Conservation (phyloP, 2,797 vertebrate genomes). For the Sus cebifrons region DNA sequence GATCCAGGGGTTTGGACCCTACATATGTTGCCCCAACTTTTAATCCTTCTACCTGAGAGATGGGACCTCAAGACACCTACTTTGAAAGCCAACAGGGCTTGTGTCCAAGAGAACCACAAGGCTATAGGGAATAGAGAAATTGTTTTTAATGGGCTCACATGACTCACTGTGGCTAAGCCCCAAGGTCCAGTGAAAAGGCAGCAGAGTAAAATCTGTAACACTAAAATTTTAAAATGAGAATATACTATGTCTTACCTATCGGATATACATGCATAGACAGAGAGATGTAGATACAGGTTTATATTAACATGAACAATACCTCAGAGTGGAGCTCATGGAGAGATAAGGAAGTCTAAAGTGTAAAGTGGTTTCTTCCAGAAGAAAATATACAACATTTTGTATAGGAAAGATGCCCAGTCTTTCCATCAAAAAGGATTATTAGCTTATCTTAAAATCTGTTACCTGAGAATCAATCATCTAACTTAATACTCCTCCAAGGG, state of each 20-base stretch:
- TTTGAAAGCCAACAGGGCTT: neutral
- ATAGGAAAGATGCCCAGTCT: neutral
- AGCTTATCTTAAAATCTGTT: neutral
- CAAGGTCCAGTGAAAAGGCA: neutral
- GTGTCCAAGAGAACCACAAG: neutral
- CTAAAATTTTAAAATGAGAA: neutral
- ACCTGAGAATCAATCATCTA: neutral
- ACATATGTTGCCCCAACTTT: no score
- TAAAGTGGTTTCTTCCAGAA: neutral
- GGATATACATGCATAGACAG: neutral
- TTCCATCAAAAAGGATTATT: neutral
- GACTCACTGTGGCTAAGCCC: neutral
- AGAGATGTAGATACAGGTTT: neutral
- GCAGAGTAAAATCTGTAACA: neutral
- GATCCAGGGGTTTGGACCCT: neutral
- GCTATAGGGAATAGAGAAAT: neutral
- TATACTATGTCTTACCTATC: neutral
- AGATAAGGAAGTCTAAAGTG: neutral
- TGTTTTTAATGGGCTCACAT: neutral
- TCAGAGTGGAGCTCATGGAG: neutral
- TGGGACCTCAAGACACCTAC: neutral
- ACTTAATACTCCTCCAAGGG: neutral
- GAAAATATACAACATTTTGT: neutral
- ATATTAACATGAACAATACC: neutral
- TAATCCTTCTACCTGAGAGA: neutral